Percentiles rank a stretch among this genome's conserved stretches.
phyloP scores from a whole-genome alignment of 2,888 invertebrate species.

The Caenorhabditis panamensis region DNA sequence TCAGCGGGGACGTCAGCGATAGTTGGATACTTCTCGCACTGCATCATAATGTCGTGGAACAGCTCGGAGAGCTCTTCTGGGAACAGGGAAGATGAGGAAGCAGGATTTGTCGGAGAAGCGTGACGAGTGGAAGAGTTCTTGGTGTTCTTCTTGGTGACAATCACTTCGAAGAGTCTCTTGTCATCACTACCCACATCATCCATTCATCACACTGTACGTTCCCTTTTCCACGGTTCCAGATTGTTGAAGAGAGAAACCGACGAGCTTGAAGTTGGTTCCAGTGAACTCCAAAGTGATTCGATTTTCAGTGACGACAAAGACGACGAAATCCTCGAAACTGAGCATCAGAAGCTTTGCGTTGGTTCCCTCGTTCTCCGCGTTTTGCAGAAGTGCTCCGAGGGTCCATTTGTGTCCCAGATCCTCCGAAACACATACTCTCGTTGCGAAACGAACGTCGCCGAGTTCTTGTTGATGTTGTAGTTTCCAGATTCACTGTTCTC shows the following conservation, averaged over 20 bases:
- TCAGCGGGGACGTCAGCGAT: slow-evolving; percentile 56
- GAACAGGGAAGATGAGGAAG: slow-evolving; percentile 4
- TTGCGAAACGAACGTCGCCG: no score
- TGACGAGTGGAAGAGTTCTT: slow-evolving; percentile 27
- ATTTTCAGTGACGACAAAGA: no score
- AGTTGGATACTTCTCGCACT: slow-evolving; percentile 53
- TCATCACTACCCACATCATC: slow-evolving; percentile 74
- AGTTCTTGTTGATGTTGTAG: no score
- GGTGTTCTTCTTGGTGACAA: slow-evolving; percentile 32
- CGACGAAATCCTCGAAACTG: no score
- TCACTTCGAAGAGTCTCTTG: slow-evolving; percentile 63
- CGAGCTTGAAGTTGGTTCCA: no score
- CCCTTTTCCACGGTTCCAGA: slow-evolving; percentile 71
- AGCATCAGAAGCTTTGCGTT: no score
- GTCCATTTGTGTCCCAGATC: no score
- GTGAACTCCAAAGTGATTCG: no score
- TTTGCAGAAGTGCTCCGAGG: no score
- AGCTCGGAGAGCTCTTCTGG: slow-evolving; percentile 40
- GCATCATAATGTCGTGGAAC: slow-evolving; percentile 69
- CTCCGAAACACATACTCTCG: no score
- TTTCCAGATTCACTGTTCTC: slow-evolving; percentile 63
- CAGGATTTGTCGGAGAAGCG: not conserved
- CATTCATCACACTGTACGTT: slow-evolving; percentile 73
- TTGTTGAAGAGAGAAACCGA: no score
- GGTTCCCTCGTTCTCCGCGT: slow-evolving; percentile 59